phyloP scores from a whole-genome alignment of 2,113 vertebrate genomes.

The Amphiprion percula region DNA sequence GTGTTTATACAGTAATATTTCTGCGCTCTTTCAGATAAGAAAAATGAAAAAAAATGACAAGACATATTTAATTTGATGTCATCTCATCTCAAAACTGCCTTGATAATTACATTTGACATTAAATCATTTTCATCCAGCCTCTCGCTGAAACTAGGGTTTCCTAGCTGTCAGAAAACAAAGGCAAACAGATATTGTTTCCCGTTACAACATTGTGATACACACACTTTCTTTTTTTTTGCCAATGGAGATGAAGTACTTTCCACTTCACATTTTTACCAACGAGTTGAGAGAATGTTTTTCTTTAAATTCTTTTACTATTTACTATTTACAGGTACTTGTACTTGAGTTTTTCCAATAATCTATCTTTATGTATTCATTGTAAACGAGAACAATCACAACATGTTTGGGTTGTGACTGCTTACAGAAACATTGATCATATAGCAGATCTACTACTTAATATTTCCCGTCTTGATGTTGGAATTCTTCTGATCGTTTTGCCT shows the following conservation, averaged over 20 bases:
- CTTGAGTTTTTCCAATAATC: too few relatives aligned
- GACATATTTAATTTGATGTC: constrained; percentile 43
- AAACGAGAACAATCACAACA: too few relatives aligned
- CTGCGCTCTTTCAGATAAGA: constrained; percentile 13
- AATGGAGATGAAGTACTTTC: neutral
- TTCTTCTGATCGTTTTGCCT: too few relatives aligned
- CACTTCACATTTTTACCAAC: neutral
- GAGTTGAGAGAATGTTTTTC: neutral
- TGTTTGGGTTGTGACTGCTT: too few relatives aligned
- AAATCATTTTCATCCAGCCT: constrained; percentile 22
- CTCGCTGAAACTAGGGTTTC: neutral
- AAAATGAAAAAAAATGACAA: neutral
- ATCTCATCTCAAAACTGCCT: constrained; percentile 25
- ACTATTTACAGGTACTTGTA: too few relatives aligned
- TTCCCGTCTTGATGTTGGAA: too few relatives aligned
- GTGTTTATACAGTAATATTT: constrained; percentile 8
- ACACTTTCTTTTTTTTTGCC: neutral
- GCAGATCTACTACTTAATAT: too few relatives aligned
- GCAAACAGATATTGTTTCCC: neutral
- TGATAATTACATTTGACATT: constrained; percentile 47
- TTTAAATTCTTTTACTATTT: too few relatives aligned
- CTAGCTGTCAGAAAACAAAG: constrained; percentile 7
- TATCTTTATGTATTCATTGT: too few relatives aligned
- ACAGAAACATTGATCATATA: too few relatives aligned
- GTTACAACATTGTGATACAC: neutral